Evolutionary conservation across 2,888 invertebrate species (phyloP).

Genomic region (Anthrax anthrax): DNA sequence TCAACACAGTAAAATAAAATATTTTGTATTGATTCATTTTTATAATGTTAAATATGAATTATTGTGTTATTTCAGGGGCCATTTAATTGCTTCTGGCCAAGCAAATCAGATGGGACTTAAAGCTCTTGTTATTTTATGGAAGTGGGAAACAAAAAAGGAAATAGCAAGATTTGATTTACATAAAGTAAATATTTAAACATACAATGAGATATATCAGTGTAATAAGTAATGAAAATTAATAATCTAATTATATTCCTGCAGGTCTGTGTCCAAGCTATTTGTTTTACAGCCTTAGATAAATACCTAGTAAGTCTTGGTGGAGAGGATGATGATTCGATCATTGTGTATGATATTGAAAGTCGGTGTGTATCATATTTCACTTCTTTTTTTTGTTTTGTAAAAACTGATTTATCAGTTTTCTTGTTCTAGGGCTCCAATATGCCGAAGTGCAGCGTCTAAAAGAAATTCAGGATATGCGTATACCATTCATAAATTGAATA

Average conservation of each 20-base stretch:
- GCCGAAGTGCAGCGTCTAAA: slow-evolving; percentile 43
- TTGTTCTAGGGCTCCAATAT: slow-evolving; percentile 40
- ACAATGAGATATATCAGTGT: too few relatives aligned
- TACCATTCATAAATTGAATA: slow-evolving; percentile 39
- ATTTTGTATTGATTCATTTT: background rate
- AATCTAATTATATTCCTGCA: slow-evolving; percentile 18
- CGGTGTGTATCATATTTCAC: slow-evolving; percentile 17
- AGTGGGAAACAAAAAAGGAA: slow-evolving; percentile 49
- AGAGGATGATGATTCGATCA: slow-evolving; percentile 74
- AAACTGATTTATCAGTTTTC: background rate
- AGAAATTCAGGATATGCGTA: slow-evolving; percentile 59
- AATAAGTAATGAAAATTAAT: background rate
- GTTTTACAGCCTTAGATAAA: slow-evolving; percentile 65
- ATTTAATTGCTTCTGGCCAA: slow-evolving; percentile 78
- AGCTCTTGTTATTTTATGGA: slow-evolving; percentile 76
- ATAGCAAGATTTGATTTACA: slow-evolving; percentile 66
- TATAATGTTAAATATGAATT: background rate
- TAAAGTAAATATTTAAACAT: slow-evolving; percentile 39
- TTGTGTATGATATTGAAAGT: slow-evolving; percentile 65
- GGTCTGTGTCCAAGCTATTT: slow-evolving; percentile 71
- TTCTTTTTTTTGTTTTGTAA: background rate
- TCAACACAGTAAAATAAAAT: slow-evolving; percentile 39
- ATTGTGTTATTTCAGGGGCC: slow-evolving; percentile 38
- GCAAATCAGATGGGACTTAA: slow-evolving; percentile 83
- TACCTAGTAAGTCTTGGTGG: slow-evolving; percentile 80